These are phyloP conservation scores for Telmatherina bonti DNA, from an alignment of 2,797 vertebrate genomes.

Conservation along the genomic window DNA sequence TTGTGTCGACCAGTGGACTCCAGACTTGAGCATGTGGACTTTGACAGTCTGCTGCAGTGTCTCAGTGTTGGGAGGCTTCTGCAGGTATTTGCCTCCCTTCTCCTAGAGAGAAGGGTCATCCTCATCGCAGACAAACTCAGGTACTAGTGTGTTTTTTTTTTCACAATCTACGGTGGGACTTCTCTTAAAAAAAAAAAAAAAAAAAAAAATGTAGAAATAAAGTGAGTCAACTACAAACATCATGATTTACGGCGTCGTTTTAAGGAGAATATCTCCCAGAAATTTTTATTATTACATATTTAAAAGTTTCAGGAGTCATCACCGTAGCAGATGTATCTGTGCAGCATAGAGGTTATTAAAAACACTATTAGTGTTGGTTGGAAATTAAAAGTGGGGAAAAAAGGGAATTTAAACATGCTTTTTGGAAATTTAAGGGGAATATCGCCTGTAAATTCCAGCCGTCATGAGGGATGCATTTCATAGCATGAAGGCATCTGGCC, in stretches of 20 bases:
- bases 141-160: slow-evolving; percentile 69
- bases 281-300: no score
- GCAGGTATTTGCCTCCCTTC: slow-evolving; percentile 93
- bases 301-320: neutral
- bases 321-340: no score
- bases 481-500: slow-evolving; percentile 3
- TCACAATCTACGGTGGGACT: neutral
- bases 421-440: neutral
- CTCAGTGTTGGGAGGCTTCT: slow-evolving; percentile 88
- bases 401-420: neutral
- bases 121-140: slow-evolving; percentile 96
- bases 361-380: no score
- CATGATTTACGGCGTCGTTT: no score
- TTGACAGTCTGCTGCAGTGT: slow-evolving; percentile 92
- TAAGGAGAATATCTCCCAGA: no score
- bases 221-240: no score
- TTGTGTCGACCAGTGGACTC: slow-evolving; percentile 94
- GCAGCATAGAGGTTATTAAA: neutral
- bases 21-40: slow-evolving; percentile 95
- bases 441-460: neutral
- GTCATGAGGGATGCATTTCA: slow-evolving; percentile 9
- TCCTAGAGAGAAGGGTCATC: slow-evolving; percentile 96
- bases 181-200: neutral
- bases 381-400: neutral
- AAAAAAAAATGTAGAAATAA: no score